Evolutionary conservation across 2,888 invertebrate genomes (phyloP).

Genomic region (Leptinotarsa peninsularis): DNA sequence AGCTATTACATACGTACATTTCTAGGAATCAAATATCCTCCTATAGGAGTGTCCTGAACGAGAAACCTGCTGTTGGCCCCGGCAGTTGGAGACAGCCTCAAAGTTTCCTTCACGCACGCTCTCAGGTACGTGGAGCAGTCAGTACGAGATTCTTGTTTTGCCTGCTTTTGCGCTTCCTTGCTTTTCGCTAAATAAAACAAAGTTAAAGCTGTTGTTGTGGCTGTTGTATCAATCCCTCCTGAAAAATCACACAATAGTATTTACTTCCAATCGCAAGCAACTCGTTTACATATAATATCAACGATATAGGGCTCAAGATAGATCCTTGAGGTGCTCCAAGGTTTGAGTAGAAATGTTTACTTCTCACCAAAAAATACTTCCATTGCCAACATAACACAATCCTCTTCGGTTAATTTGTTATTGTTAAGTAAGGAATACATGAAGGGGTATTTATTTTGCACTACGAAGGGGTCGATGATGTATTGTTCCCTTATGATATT

Average conservation of each 20-base stretch:
- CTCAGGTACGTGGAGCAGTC: conserved; percentile 73
- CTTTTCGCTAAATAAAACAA: conserved; percentile 72
- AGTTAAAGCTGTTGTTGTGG: conserved; percentile 67
- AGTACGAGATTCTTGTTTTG: conserved; percentile 70
- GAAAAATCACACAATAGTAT: conserved; percentile 23
- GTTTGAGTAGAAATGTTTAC: neutral
- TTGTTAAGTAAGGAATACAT: conserved; percentile 63
- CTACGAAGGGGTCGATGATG: conserved; percentile 42
- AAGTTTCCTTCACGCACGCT: conserved; percentile 79
- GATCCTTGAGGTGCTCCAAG: neutral
- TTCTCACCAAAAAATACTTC: conserved; percentile 67
- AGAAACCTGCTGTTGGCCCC: conserved; percentile 70
- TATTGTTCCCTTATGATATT: conserved; percentile 45
- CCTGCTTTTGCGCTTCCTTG: conserved; percentile 72
- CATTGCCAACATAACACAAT: conserved; percentile 68
- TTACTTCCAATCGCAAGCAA: neutral
- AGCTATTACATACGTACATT: conserved; percentile 65
- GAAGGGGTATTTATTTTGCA: conserved; percentile 57
- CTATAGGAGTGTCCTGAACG: conserved; percentile 70
- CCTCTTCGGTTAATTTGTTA: conserved; percentile 63
- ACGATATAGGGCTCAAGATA: neutral
- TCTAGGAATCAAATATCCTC: conserved; percentile 75
- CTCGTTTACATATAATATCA: neutral
- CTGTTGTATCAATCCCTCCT: conserved; percentile 72
- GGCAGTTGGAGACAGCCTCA: conserved; percentile 74